Percentiles rank a stretch among this genome's conserved stretches.
Conservation (phyloP, 2,113 vertebrate species). For the Corapipo altera region DNA sequence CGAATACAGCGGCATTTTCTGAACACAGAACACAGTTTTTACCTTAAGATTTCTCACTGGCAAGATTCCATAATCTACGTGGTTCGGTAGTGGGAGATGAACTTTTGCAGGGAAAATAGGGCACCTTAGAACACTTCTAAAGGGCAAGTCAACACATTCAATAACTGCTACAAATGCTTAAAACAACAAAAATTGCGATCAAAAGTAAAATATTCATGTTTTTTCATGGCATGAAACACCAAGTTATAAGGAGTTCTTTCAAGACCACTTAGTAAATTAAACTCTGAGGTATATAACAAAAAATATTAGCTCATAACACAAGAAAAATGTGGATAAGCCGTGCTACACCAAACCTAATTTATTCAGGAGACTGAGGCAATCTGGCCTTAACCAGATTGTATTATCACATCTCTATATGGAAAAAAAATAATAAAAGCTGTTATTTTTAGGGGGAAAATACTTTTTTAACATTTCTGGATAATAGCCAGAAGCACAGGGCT, state of each 20-base stretch:
- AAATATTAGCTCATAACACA: neutral
- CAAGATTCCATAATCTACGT: neutral
- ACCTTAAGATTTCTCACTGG: conserved; percentile 47
- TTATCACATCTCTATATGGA: neutral
- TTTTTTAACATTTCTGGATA: conserved; percentile 55
- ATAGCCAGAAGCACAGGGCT: conserved; percentile 36
- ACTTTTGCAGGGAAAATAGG: conserved; percentile 19
- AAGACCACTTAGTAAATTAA: neutral
- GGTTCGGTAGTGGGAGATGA: neutral
- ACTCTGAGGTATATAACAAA: neutral
- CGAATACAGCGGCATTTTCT: conserved; percentile 53
- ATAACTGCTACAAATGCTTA: neutral
- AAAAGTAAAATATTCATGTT: neutral
- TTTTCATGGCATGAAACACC: neutral
- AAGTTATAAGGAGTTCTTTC: neutral
- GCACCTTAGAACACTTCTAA: neutral
- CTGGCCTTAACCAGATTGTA: neutral
- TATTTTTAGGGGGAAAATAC: conserved; percentile 31
- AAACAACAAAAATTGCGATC: neutral
- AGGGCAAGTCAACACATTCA: neutral
- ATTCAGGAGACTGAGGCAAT: conserved; percentile 22
- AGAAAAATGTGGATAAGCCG: neutral
- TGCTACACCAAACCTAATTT: conserved; percentile 32
- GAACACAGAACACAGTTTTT: conserved; percentile 53
- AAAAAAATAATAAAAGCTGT: conserved; percentile 9